Evolutionary conservation across 2,113 vertebrate genomes (phyloP).

Genomic region (Machaerirhynchus nigripectus): DNA sequence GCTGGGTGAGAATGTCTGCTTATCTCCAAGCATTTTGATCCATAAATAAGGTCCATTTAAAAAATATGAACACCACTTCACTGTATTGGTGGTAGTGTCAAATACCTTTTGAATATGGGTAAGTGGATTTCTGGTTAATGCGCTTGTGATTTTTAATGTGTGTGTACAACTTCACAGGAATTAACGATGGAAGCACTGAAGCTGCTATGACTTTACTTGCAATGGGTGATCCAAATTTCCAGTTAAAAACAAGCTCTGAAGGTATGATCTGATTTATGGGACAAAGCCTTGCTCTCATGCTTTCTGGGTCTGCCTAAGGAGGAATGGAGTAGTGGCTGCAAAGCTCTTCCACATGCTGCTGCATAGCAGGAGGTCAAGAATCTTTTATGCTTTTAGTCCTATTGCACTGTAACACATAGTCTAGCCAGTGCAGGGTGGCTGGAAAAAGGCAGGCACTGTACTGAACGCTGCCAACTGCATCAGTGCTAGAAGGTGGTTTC

Average conservation of each 20-base stretch:
- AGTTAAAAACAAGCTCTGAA: slow-evolving; percentile 56
- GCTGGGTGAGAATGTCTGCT: neutral
- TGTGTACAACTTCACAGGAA: slow-evolving; percentile 60
- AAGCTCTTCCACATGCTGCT: neutral
- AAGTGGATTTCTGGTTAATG: neutral
- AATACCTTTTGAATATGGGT: neutral
- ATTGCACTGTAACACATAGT: neutral
- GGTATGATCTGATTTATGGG: slow-evolving; percentile 55
- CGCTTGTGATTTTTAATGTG: neutral
- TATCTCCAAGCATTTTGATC: neutral
- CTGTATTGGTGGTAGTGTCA: neutral
- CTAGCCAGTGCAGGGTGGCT: neutral
- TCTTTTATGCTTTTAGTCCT: neutral
- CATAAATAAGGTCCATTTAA: neutral
- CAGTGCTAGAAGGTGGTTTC: neutral
- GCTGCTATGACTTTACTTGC: slow-evolving; percentile 90
- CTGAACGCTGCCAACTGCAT: neutral
- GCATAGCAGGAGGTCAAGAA: neutral
- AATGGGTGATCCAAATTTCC: slow-evolving; percentile 79
- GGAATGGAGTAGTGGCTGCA: neutral
- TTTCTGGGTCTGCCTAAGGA: neutral
- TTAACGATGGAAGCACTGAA: slow-evolving; percentile 84
- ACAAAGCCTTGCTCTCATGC: neutral
- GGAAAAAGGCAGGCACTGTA: neutral
- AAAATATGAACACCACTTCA: fast-evolving